Conservation (phyloP, 2,797 vertebrate species). For the Natrix natrix region DNA sequence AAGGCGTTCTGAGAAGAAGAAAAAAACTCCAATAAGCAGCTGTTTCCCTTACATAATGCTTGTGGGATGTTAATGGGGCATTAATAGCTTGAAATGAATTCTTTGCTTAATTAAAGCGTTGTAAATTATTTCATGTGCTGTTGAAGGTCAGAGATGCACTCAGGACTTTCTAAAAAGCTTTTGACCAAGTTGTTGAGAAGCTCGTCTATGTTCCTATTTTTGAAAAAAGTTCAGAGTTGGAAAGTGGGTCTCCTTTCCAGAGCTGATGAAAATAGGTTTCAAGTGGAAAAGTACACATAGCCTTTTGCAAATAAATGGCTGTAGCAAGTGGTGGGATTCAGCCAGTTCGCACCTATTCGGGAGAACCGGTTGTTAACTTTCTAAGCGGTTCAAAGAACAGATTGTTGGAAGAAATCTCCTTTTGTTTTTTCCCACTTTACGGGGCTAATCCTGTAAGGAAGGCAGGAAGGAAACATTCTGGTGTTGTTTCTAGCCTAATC, state of each 20-base stretch:
- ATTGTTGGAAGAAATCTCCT: too few species aligned
- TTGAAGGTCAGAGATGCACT: neutral
- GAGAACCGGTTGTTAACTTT: too few species aligned
- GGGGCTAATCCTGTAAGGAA: too few species aligned
- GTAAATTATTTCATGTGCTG: neutral
- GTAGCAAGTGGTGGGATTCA: too few species aligned
- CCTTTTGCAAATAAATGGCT: neutral
- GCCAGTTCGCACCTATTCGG: too few species aligned
- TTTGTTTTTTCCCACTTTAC: too few species aligned
- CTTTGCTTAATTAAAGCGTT: neutral
- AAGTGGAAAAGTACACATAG: neutral
- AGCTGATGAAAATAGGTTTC: neutral
- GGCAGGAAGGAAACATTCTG: too few species aligned
- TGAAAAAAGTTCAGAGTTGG: neutral
- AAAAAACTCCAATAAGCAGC: neutral
- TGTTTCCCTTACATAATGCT: neutral
- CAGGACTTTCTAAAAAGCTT: neutral
- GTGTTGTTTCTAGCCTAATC: too few species aligned
- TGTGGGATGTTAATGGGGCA: neutral
- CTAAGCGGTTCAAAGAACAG: too few species aligned
- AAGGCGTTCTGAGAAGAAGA: neutral
- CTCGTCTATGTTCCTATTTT: neutral
- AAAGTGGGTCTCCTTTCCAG: neutral
- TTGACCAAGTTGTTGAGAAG: neutral
- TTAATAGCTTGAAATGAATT: slow-evolving; percentile 1